Evolutionary conservation across 2,888 invertebrate species (phyloP).

Genomic region (Oligia strigilis): DNA sequence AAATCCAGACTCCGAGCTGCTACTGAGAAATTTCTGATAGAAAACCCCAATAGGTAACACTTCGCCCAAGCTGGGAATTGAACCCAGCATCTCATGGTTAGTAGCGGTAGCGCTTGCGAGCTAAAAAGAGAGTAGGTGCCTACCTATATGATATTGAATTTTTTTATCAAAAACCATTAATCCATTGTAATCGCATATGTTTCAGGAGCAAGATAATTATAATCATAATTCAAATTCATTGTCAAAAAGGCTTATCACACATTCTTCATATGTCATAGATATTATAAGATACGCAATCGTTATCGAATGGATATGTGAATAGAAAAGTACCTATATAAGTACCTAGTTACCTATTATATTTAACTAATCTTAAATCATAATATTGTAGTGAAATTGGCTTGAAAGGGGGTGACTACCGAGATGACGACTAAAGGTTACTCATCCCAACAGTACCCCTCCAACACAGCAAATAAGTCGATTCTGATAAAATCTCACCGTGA

Average conservation of each 20-base stretch:
- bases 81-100: not conserved
- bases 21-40: not conserved
- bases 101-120: too few species aligned
- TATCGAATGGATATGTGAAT: not conserved
- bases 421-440: not conserved
- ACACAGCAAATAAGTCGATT: not conserved
- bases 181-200: not conserved
- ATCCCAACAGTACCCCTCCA: not conserved
- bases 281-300: constrained; percentile 10
- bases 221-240: constrained; percentile 46
- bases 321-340: too few species aligned
- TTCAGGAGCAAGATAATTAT: constrained; percentile 7
- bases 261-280: constrained; percentile 28
- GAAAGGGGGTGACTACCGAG: not conserved
- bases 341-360: not conserved
- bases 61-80: not conserved
- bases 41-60: not conserved
- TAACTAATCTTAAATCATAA: not conserved
- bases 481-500: too few species aligned
- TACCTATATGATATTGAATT: not conserved
- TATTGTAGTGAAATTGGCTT: constrained; percentile 9
- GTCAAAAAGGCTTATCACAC: constrained; percentile 38
- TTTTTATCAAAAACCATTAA: not conserved
- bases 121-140: too few species aligned
- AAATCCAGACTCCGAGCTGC: too few species aligned